A percentile compares a stretch with the other conserved stretches of the same genome.
Evolutionary conservation across 2,888 invertebrate genomes (phyloP).

Genomic region (Myathropa florea): DNA sequence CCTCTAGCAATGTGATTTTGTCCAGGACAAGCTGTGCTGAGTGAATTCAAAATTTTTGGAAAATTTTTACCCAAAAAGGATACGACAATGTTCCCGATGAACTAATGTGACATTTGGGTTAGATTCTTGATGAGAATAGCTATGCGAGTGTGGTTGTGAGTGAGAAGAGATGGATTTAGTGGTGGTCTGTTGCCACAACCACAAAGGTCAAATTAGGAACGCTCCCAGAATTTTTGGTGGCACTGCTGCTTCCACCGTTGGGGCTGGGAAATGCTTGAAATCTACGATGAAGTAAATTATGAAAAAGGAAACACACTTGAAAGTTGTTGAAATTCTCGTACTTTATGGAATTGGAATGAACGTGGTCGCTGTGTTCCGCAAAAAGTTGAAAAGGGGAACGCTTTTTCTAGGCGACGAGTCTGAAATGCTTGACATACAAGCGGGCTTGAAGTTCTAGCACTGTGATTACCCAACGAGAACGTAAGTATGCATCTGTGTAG

Average conservation of each 20-base stretch:
- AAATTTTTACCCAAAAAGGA: constrained; percentile 18
- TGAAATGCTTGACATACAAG: too few relatives aligned
- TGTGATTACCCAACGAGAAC: too few relatives aligned
- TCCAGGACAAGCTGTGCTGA: constrained; percentile 17
- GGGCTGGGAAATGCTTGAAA: not conserved
- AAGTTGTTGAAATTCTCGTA: too few relatives aligned
- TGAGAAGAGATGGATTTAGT: not conserved
- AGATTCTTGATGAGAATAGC: not conserved
- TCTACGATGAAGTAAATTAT: not conserved
- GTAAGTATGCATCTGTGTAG: too few relatives aligned
- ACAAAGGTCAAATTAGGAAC: constrained; percentile 51
- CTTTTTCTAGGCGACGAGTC: too few relatives aligned
- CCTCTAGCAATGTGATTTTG: not conserved
- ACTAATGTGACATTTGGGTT: constrained; percentile 54
- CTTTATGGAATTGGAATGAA: too few relatives aligned
- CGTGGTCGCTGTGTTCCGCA: too few relatives aligned
- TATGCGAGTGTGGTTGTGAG: not conserved
- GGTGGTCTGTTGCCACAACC: not conserved
- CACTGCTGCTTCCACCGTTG: not conserved
- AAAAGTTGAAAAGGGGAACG: too few relatives aligned
- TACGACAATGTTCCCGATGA: constrained; percentile 11
- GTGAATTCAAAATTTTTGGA: constrained; percentile 41
- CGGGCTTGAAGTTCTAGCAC: too few relatives aligned
- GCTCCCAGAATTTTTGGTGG: constrained; percentile 8
- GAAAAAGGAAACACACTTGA: too few relatives aligned